Base-by-base conservation (phyloP, 2,888 invertebrate species). In the Eupithecia abbreviata region DNA sequence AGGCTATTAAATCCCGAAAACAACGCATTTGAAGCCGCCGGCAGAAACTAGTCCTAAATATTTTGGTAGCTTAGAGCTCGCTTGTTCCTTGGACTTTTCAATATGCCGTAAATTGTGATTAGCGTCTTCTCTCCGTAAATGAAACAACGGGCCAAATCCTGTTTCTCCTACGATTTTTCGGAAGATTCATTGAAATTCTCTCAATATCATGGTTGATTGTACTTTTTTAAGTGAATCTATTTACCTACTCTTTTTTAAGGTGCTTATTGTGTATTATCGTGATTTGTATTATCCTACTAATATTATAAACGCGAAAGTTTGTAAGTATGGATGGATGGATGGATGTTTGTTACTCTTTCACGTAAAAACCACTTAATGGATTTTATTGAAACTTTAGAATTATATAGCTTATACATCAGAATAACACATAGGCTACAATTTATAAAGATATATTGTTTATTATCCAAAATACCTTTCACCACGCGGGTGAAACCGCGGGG, bases 31-130 rank as follows among this genome's bases (percentile, higher is more conserved):
- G 3, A 30, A 30, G 30, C 30, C 30, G 30, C 30, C 1, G 30
- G 30, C 30, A 30, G 30, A 42, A 42, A 42, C 67, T 69, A 69
- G 69, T 49, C 87, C 86, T 88, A 77, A 68, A 75, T 85, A 82
- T 87, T 85, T 85, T 80, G 81, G 89, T 86, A 85, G 83, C 85
- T 89, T 85, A 85, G 82, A 86, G 65, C 41, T 85, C 82, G 85
- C 87, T 89, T 86, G 88, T 90, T 86, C 85, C 88, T 87, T 86
- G 87, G 87, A 87, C 87, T 83, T 82, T 82, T 86, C 85, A 87
- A 90, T 89, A 86, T 85, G 85, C 88, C 82, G 90, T 93, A 93
- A 93, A 93, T 93, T 87, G 79, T 84, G 88, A 92, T 93, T 86
- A 92, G 83, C 87, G 90, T 92, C 90, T 83, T 77, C 79, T 78